phyloP scores from a whole-genome alignment of 2,888 invertebrate species.

The Cheilosia pagana region DNA sequence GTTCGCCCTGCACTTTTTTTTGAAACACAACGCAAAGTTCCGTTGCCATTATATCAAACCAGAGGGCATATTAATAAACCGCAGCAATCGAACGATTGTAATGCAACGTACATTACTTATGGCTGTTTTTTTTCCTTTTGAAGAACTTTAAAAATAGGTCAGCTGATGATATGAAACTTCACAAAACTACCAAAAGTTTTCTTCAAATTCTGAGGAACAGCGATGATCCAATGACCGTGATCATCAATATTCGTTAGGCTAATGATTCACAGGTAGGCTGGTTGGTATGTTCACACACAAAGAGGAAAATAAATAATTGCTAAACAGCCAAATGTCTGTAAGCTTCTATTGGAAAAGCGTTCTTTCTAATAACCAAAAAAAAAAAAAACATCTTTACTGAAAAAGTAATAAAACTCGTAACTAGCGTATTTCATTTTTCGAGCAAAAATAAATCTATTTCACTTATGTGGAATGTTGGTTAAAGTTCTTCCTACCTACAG shows the following conservation, averaged over 20 bases:
- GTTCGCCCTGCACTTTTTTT: too few species aligned
- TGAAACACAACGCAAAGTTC: too few species aligned
- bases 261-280: conserved; percentile 3
- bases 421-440: conserved; percentile 2
- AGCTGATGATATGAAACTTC: background rate
- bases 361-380: background rate
- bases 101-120: too few species aligned
- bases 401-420: background rate
- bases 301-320: conserved; percentile 1
- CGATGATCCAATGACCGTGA: background rate
- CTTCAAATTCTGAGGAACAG: background rate
- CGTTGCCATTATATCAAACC: too few species aligned
- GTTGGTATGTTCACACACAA: background rate
- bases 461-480: background rate
- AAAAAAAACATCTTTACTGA: too few species aligned
- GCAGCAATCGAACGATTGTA: too few species aligned
- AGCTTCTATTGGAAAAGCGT: background rate
- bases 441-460: background rate
- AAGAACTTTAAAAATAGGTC: background rate
- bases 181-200: background rate
- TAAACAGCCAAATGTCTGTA: background rate
- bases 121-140: too few species aligned
- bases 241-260: conserved; percentile 27
- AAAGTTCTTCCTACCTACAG: background rate
- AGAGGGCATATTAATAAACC: too few species aligned